Percentiles rank a stretch among this genome's conserved stretches.
Conservation (phyloP, 2,797 vertebrate genomes). For the Sternotherus odoratus region DNA sequence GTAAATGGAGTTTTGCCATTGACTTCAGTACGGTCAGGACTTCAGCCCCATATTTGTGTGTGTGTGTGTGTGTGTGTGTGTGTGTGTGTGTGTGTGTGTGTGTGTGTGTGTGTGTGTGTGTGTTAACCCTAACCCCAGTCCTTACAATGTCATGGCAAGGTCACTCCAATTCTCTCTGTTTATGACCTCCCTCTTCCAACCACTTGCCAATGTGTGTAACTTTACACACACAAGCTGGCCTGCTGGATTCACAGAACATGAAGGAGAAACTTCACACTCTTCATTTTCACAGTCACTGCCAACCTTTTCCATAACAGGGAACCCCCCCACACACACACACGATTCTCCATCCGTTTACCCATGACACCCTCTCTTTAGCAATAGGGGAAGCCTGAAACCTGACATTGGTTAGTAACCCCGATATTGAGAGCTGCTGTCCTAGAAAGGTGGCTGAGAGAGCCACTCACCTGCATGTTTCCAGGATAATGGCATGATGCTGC, state of each 20-base stretch:
- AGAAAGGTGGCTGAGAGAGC: background rate
- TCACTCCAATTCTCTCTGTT: background rate
- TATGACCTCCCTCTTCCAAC: background rate
- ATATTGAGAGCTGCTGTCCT: background rate
- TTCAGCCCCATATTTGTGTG: background rate
- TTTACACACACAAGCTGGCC: accelerated
- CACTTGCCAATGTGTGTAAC: accelerated
- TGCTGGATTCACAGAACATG: accelerated
- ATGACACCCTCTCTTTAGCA: background rate
- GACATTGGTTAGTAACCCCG: background rate
- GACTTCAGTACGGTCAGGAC: background rate
- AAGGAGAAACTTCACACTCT: background rate
- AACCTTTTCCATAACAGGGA: background rate
- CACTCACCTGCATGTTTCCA: background rate
- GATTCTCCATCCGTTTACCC: background rate
- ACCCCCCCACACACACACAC: background rate
- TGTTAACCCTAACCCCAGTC: too few species aligned
- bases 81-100: too few species aligned
- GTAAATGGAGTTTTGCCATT: background rate
- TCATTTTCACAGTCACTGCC: accelerated
- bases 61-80: too few species aligned
- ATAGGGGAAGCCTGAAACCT: background rate
- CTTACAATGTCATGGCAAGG: background rate
- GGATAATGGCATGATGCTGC: background rate
- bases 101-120: too few species aligned